Conservation (phyloP, 1,140 invertebrate genomes). For the Diabrotica virgifera region DNA sequence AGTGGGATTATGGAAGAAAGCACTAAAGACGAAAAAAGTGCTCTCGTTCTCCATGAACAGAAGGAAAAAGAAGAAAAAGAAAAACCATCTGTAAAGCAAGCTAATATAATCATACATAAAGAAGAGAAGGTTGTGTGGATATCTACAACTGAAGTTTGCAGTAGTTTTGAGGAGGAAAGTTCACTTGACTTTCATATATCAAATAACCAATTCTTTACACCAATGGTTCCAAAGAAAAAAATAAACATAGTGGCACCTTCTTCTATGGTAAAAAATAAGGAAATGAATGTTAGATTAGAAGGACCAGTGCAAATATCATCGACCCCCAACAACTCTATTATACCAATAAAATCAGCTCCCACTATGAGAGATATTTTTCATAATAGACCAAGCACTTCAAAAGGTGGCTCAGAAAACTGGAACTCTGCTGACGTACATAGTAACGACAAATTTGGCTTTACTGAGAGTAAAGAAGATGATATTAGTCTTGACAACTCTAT, state of each 20-base stretch:
- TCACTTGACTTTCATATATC: not conserved
- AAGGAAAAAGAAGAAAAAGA: too few species aligned
- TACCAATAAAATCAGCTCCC: conserved; percentile 16
- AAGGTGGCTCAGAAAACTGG: not conserved
- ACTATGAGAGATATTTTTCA: conserved; percentile 19
- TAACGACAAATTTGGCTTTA: too few species aligned
- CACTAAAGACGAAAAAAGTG: too few species aligned
- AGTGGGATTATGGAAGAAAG: too few species aligned
- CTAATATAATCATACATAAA: too few species aligned
- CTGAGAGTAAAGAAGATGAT: conserved; percentile 6
- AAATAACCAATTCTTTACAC: not conserved
- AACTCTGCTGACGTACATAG: too few species aligned
- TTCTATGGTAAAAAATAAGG: conserved; percentile 21
- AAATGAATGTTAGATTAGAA: conserved; percentile 23
- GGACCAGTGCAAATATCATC: conserved; percentile 26
- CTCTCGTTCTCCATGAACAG: too few species aligned
- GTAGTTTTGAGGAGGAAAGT: not conserved
- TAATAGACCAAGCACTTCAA: conserved; percentile 5
- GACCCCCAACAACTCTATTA: conserved; percentile 23
- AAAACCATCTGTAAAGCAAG: too few species aligned
- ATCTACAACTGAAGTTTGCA: too few species aligned
- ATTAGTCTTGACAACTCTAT: not conserved
- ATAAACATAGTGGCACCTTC: conserved; percentile 26
- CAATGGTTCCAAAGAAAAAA: conserved; percentile 17
- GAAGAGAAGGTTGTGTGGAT: too few species aligned